phyloP scores from a whole-genome alignment of 1,140 invertebrate species.

The Drosophila parvula region DNA sequence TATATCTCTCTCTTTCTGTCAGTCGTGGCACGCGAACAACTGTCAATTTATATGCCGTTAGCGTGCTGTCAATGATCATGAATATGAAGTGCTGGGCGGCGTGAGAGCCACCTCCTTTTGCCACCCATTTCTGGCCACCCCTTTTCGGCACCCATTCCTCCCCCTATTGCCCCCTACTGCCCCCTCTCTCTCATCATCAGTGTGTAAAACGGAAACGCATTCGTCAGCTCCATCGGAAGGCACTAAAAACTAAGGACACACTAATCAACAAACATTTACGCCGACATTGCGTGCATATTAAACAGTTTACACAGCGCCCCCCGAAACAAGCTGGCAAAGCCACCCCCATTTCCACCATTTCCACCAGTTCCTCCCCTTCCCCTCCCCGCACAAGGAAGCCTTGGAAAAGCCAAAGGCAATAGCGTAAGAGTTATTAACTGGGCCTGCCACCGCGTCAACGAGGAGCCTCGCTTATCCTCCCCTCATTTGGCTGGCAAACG shows the following conservation, averaged over 20 bases:
- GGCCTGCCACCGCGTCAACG: conserved; percentile 61
- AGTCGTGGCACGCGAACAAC: conserved; percentile 59
- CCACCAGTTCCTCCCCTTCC: neutral
- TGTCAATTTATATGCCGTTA: conserved; percentile 82
- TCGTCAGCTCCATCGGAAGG: conserved; percentile 68
- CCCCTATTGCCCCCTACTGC: no score
- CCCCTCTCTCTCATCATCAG: neutral
- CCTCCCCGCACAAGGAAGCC: neutral
- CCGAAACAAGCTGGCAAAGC: conserved; percentile 3
- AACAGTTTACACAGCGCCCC: conserved; percentile 49
- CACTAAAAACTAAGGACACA: conserved; percentile 81
- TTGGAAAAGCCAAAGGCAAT: conserved; percentile 27
- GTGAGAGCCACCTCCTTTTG: neutral
- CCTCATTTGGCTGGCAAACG: conserved; percentile 56
- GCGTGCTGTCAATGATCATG: conserved; percentile 81
- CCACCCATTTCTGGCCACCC: conserved; percentile 4
- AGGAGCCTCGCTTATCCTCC: conserved; percentile 15
- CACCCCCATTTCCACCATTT: neutral
- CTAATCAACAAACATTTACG: conserved; percentile 83
- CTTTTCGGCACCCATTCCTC: neutral
- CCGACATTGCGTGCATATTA: conserved; percentile 82
- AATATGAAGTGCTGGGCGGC: conserved; percentile 67
- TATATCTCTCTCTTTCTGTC: neutral
- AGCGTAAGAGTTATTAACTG: conserved; percentile 79
- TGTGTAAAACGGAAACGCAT: conserved; percentile 64